Evolutionary conservation across 1,140 invertebrate species (phyloP).

Genomic region (Trichonephila clavipes): DNA sequence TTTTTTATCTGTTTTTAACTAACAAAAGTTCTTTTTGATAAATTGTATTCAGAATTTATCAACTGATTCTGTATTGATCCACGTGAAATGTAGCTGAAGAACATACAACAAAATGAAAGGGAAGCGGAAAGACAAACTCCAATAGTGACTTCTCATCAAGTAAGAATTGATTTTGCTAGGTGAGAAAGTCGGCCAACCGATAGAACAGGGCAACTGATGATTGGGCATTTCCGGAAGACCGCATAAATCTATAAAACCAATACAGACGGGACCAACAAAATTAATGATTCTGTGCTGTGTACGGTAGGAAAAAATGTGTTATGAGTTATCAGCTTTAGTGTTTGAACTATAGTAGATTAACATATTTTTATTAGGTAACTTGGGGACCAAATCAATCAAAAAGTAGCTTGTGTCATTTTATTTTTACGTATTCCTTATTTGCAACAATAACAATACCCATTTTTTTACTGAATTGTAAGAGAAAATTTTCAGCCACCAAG

Average conservation of each 20-base stretch:
- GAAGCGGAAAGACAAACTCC: slow-evolving; percentile 5
- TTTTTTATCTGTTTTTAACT: no score
- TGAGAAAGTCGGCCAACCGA: slow-evolving; percentile 20
- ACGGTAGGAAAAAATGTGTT: not conserved
- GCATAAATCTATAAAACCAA: not conserved
- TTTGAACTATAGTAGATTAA: no score
- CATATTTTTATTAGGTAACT: no score
- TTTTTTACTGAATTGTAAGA: no score
- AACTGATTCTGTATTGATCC: not conserved
- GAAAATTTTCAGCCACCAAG: no score
- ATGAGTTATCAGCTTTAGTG: slow-evolving; percentile 12
- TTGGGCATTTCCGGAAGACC: slow-evolving; percentile 7
- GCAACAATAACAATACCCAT: no score
- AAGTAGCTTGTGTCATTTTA: no score
- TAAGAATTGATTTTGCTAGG: slow-evolving; percentile 22
- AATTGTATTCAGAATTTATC: not conserved
- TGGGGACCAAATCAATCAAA: no score
- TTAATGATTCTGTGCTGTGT: not conserved
- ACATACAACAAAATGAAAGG: not conserved
- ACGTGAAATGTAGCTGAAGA: not conserved
- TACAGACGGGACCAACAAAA: not conserved
- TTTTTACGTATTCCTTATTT: no score
- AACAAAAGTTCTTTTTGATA: no score
- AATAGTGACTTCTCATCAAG: slow-evolving; percentile 2
- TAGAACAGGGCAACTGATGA: slow-evolving; percentile 2